Conservation (phyloP, 2,113 vertebrate species). For the Alces alces region DNA sequence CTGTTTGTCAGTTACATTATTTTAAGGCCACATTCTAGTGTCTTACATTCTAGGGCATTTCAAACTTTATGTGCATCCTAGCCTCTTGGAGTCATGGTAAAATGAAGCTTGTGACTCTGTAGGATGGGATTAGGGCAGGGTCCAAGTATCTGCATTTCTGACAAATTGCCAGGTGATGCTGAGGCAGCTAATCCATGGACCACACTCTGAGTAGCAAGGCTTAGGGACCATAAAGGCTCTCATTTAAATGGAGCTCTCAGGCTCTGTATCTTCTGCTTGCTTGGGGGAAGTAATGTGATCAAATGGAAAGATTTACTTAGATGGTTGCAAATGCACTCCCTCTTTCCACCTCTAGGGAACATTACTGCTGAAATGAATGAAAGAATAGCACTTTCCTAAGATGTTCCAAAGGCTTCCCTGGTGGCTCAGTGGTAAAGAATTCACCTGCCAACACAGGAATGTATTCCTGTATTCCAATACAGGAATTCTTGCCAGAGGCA, state of each 20-base stretch:
- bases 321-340: neutral
- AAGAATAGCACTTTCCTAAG: neutral
- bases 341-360: neutral
- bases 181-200: neutral
- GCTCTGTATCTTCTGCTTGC: neutral
- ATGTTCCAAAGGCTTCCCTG: neutral
- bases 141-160: neutral
- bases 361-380: neutral
- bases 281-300: neutral
- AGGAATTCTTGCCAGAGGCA: neutral
- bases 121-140: neutral
- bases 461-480: neutral
- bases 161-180: neutral
- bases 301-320: neutral
- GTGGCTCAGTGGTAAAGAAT: neutral
- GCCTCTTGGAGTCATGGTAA: neutral
- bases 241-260: neutral
- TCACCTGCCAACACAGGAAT: neutral
- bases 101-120: neutral
- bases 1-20: neutral
- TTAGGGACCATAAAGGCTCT: neutral
- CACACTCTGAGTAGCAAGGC: neutral
- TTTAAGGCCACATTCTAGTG: neutral
- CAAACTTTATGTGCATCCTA: neutral
- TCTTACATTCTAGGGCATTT: neutral